Evolutionary conservation across 2,888 invertebrate species (phyloP).

Genomic region (Pyrrhosoma nymphula): DNA sequence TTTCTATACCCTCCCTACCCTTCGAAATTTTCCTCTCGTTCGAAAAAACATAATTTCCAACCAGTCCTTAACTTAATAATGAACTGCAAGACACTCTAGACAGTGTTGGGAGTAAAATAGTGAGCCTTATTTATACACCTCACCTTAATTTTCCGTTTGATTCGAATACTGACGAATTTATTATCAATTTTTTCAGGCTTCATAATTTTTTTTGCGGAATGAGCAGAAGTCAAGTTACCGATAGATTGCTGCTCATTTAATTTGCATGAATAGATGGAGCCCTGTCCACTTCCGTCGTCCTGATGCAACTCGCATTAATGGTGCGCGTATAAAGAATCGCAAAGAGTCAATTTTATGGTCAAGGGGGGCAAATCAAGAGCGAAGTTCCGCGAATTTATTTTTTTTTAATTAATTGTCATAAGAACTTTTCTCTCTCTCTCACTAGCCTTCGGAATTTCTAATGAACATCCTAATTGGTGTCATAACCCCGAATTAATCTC

Average conservation of each 20-base stretch:
- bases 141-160: not conserved
- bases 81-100: not conserved
- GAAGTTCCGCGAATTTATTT: not conserved
- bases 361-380: not conserved
- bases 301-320: not conserved
- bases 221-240: too few relatives aligned
- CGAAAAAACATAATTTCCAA: not conserved
- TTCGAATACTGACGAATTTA: not conserved
- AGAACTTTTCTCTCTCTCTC: not conserved
- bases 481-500: conserved; percentile 23
- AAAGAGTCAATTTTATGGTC: not conserved
- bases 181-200: not conserved
- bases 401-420: not conserved
- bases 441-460: not conserved
- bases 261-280: not conserved
- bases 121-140: not conserved
- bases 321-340: not conserved
- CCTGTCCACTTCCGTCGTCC: not conserved
- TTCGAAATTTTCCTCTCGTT: not conserved
- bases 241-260: not conserved
- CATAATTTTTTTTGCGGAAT: too few relatives aligned
- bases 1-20: not conserved
- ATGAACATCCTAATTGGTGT: conserved; percentile 35
- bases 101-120: not conserved
- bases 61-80: not conserved